phyloP scores from a whole-genome alignment of 2,797 vertebrate species.

The Sitta carolinensis region DNA sequence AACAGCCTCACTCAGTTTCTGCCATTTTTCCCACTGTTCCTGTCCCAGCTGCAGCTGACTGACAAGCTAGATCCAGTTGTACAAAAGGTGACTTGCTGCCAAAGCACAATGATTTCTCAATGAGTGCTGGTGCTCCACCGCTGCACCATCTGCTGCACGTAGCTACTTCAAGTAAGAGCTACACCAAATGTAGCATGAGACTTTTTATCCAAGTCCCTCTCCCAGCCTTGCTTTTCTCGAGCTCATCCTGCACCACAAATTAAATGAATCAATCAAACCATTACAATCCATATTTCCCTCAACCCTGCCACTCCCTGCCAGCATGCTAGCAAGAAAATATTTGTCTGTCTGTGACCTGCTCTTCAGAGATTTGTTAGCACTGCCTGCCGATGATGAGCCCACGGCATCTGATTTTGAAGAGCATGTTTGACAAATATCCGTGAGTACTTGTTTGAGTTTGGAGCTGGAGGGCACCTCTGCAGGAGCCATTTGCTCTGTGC shows the following conservation, averaged over 20 bases:
- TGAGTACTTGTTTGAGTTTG: not conserved
- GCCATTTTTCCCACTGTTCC: not conserved
- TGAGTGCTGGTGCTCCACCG: not conserved
- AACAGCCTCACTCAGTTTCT: not conserved
- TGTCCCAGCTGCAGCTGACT: not conserved
- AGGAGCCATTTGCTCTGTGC: not conserved
- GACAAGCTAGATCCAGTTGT: not conserved
- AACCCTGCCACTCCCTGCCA: not conserved
- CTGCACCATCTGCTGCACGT: not conserved
- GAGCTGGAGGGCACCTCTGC: not conserved
- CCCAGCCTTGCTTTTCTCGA: not conserved
- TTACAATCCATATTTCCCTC: not conserved
- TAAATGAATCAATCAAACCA: not conserved
- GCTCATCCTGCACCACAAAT: not conserved
- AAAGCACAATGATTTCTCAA: not conserved
- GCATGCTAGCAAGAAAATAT: not conserved
- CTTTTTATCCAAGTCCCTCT: not conserved
- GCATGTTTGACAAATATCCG: accelerated
- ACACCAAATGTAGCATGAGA: not conserved
- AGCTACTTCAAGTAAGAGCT: not conserved
- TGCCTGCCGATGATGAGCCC: accelerated
- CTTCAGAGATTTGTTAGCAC: not conserved
- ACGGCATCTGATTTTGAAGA: not conserved
- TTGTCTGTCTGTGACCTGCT: not conserved
- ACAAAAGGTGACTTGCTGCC: not conserved